Evolutionary conservation across 1,140 invertebrate species (phyloP).

Genomic region (Trichomalopsis sarcophagae): DNA sequence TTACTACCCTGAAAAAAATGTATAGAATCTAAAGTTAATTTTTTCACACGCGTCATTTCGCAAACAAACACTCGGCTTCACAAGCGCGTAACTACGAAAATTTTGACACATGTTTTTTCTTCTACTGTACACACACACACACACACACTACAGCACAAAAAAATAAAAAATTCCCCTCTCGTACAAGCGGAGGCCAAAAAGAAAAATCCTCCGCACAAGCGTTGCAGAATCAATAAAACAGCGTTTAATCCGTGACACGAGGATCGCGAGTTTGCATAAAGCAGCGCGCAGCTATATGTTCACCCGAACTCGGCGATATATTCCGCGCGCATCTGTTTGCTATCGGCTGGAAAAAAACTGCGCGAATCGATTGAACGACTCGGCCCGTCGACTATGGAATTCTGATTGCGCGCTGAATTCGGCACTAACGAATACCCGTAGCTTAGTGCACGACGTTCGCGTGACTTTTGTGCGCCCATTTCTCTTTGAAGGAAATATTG

Average conservation of each 20-base stretch:
- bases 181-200: neutral
- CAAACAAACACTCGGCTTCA: no score
- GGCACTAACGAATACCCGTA: neutral
- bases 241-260: conserved; percentile 1
- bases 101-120: no score
- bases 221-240: neutral
- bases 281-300: neutral
- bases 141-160: no score
- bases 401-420: conserved; percentile 15
- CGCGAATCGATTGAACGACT: conserved; percentile 20
- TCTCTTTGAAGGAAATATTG: no score
- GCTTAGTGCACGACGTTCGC: neutral
- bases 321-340: neutral
- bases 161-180: no score
- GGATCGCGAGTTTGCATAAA: conserved; percentile 28
- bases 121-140: no score
- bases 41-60: no score
- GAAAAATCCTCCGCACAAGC: neutral
- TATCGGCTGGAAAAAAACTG: neutral
- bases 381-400: neutral
- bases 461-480: neutral
- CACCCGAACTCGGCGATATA: neutral
- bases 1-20: no score
- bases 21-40: no score
- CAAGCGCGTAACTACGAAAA: no score